Conservation (phyloP, 2,888 invertebrate species). For the Protonemura montana region DNA sequence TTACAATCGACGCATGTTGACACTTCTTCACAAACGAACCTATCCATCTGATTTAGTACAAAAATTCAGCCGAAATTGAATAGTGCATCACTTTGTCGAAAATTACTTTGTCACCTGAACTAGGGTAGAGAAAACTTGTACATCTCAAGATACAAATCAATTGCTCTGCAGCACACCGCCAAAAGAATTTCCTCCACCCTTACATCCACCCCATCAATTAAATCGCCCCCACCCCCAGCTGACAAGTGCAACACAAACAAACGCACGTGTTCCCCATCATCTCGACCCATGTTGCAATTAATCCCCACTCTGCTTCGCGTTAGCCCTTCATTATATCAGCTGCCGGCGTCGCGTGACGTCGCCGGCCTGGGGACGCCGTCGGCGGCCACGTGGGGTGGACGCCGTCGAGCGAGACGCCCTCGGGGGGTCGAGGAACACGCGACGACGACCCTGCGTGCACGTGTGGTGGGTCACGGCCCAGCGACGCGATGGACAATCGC, state of each 20-base stretch:
- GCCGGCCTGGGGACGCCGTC: neutral
- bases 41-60: too few relatives aligned
- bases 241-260: constrained; percentile 12
- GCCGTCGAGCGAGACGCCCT: neutral
- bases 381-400: neutral
- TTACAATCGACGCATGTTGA: too few relatives aligned
- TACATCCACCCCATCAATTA: neutral
- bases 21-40: too few relatives aligned
- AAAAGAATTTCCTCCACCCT: neutral
- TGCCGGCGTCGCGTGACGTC: neutral
- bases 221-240: neutral
- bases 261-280: neutral
- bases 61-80: too few relatives aligned
- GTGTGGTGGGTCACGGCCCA: neutral
- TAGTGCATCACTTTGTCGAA: too few relatives aligned
- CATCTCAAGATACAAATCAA: too few relatives aligned
- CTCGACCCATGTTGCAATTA: neutral
- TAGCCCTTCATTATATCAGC: neutral
- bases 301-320: neutral
- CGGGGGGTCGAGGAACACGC: neutral
- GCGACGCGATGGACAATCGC: neutral
- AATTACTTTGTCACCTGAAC: too few relatives aligned
- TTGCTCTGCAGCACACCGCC: neutral
- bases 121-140: too few relatives aligned
- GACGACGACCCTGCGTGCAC: neutral